Percentiles rank a stretch among this genome's conserved stretches.
Conservation (phyloP, 2,113 vertebrate species). For the Dinomys branickii region DNA sequence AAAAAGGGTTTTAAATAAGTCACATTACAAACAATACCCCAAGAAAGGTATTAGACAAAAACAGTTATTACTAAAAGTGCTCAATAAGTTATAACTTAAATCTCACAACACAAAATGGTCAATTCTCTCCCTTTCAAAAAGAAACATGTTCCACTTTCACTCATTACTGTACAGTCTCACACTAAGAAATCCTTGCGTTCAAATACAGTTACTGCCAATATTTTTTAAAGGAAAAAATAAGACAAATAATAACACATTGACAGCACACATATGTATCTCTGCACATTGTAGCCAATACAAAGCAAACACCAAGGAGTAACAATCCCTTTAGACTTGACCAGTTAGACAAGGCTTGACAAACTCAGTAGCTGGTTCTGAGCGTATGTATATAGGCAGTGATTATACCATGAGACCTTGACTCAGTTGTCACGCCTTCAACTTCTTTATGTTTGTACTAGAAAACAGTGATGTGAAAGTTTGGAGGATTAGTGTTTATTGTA, state of each 20-base stretch:
- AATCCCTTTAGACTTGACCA: slow-evolving; percentile 60
- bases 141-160: slow-evolving; percentile 79
- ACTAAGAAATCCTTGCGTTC: slow-evolving; percentile 74
- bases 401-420: background rate
- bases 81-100: slow-evolving; percentile 90
- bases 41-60: slow-evolving; percentile 89
- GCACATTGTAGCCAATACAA: slow-evolving; percentile 85
- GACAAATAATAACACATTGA: slow-evolving; percentile 53
- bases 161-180: slow-evolving; percentile 78
- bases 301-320: slow-evolving; percentile 78
- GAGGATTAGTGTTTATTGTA: slow-evolving; percentile 59
- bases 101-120: slow-evolving; percentile 83
- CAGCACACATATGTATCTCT: slow-evolving; percentile 72
- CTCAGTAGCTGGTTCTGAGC: slow-evolving; percentile 44
- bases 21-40: slow-evolving; percentile 90
- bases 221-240: slow-evolving; percentile 68
- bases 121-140: slow-evolving; percentile 78
- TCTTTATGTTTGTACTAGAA: slow-evolving; percentile 10
- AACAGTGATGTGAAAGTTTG: slow-evolving; percentile 27
- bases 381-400: background rate
- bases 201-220: slow-evolving; percentile 81
- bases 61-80: slow-evolving; percentile 94
- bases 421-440: background rate
- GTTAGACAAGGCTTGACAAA: slow-evolving; percentile 64
- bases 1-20: slow-evolving; percentile 88